Percentiles rank a stretch among this genome's conserved stretches.
Evolutionary conservation across 2,888 invertebrate genomes (phyloP).

Genomic region (Cheilosia soror): DNA sequence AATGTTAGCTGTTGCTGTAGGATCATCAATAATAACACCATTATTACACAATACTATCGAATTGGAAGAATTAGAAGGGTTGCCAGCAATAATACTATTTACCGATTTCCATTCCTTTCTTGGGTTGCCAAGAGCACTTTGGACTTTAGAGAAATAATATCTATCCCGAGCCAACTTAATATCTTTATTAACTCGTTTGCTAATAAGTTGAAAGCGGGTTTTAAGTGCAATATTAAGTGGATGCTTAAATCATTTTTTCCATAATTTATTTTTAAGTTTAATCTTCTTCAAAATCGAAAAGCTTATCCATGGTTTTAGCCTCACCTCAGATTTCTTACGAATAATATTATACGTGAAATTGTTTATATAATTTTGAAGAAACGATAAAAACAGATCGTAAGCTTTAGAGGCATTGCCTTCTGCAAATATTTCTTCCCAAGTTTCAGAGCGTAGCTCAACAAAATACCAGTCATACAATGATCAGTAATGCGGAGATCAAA

Average conservation of each 20-base stretch:
- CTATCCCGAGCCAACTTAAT: conserved; percentile 9
- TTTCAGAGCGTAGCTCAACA: neutral
- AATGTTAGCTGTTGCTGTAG: neutral
- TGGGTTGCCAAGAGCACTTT: conserved; percentile 6
- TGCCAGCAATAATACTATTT: conserved; percentile 24
- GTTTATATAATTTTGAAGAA: neutral
- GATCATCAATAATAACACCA: conserved; percentile 8
- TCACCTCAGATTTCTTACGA: neutral
- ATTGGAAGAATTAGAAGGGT: neutral
- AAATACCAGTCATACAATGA: conserved; percentile 18
- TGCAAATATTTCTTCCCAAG: neutral
- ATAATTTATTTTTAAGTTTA: neutral
- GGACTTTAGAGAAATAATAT: conserved; percentile 17
- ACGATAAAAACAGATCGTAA: neutral
- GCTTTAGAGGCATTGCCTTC: neutral
- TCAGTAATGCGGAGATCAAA: conserved; percentile 20
- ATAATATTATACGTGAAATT: neutral
- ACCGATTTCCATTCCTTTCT: conserved; percentile 24
- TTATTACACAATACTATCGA: conserved; percentile 4
- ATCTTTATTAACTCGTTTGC: neutral
- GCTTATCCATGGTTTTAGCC: neutral
- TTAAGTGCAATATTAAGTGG: neutral
- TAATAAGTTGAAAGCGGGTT: neutral
- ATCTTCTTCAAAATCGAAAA: neutral
- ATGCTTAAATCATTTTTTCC: neutral